Conservation (phyloP, 1,140 invertebrate species). For the Dysdera silvatica region DNA sequence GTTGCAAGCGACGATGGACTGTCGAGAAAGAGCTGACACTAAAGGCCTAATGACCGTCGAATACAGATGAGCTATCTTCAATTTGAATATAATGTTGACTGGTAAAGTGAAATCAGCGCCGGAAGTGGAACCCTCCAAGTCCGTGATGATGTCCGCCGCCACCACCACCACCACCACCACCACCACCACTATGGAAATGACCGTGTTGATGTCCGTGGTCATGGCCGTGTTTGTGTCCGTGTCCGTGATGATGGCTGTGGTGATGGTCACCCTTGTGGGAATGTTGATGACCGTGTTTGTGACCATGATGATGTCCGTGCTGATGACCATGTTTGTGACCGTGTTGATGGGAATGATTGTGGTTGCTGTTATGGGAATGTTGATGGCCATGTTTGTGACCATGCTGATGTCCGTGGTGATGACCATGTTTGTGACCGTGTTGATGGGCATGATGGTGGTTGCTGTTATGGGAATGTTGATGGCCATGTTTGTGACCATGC, state of each 20-base stretch:
- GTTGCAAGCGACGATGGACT: too few species aligned
- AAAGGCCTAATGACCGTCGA: too few species aligned
- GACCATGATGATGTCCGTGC: conserved; percentile 3
- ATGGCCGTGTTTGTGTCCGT: conserved; percentile 8
- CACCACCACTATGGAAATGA: conserved; percentile 5
- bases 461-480: too few species aligned
- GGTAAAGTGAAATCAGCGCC: too few species aligned
- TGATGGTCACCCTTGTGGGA: conserved; percentile 1
- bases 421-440: conserved; percentile 4
- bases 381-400: background rate
- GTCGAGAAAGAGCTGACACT: too few species aligned
- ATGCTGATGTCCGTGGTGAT: conserved; percentile 2
- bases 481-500: conserved; percentile 5
- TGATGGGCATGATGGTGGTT: background rate
- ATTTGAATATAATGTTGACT: too few species aligned
- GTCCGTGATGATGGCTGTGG: conserved; percentile 8
- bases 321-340: conserved; percentile 5
- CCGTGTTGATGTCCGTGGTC: conserved; percentile 10
- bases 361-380: background rate
- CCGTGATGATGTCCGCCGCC: conserved; percentile 1
- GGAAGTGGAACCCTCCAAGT: too few species aligned
- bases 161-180: background rate
- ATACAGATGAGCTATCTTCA: too few species aligned
- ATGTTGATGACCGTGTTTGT: conserved; percentile 11
- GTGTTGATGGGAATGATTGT: conserved; percentile 5